Evolutionary conservation across 2,113 vertebrate species (phyloP).

Genomic region (Cyanistes caeruleus): DNA sequence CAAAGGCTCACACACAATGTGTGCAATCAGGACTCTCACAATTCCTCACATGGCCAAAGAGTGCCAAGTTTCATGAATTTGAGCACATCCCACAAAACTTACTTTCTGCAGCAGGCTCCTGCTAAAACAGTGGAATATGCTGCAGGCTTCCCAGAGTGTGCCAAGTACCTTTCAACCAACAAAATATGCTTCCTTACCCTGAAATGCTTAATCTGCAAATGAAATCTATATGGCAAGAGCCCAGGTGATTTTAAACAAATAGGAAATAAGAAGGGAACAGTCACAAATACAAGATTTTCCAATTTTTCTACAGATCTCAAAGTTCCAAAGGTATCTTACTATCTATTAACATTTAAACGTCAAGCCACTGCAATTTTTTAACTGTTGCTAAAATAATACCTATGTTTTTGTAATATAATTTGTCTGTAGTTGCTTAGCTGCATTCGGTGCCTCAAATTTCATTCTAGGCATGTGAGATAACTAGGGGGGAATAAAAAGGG

Average conservation of each 20-base stretch:
- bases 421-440: not conserved
- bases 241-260: not conserved
- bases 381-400: not conserved
- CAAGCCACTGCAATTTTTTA: not conserved
- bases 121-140: not conserved
- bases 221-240: not conserved
- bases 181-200: not conserved
- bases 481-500: not conserved
- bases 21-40: not conserved
- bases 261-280: not conserved
- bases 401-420: not conserved
- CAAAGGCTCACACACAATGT: not conserved
- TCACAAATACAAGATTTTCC: not conserved
- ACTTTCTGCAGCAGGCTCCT: not conserved
- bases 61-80: not conserved
- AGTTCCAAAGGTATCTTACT: not conserved
- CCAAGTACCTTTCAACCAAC: not conserved
- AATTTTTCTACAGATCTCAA: not conserved
- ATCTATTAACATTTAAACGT: not conserved
- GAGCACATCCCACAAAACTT: not conserved
- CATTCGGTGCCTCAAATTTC: not conserved
- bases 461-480: not conserved
- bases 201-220: not conserved
- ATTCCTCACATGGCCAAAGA: not conserved
- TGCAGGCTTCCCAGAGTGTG: not conserved